Evolutionary conservation across 1,140 invertebrate genomes (phyloP).

Genomic region (Diachasmimorpha longicaudata): DNA sequence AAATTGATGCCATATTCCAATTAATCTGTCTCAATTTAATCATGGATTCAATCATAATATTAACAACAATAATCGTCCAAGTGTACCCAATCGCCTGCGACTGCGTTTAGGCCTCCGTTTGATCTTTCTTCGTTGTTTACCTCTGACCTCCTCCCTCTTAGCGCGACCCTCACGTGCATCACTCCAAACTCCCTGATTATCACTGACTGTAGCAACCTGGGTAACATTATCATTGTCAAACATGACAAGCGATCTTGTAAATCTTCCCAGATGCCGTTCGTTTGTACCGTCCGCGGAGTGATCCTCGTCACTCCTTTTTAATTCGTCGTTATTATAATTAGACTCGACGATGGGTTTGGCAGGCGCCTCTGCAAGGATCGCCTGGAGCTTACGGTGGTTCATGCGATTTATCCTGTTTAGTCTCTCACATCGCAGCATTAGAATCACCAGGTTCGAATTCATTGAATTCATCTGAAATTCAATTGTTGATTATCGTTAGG

Average conservation of each 20-base stretch:
- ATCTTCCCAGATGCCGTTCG: slow-evolving; percentile 13
- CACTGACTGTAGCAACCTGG: slow-evolving; percentile 22
- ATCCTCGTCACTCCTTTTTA: neutral
- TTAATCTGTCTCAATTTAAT: slow-evolving; percentile 26
- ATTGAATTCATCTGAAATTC: slow-evolving; percentile 41
- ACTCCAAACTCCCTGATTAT: slow-evolving; percentile 27
- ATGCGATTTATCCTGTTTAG: slow-evolving; percentile 36
- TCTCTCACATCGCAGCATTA: slow-evolving; percentile 42
- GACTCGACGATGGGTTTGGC: neutral
- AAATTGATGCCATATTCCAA: neutral
- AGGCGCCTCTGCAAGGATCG: neutral
- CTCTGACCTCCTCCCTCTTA: slow-evolving; percentile 49
- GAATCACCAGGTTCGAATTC: slow-evolving; percentile 36
- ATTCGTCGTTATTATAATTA: neutral
- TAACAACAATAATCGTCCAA: slow-evolving; percentile 38
- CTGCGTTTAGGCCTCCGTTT: slow-evolving; percentile 52
- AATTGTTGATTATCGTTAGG: neutral
- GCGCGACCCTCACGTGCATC: slow-evolving; percentile 38
- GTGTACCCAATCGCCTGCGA: slow-evolving; percentile 57
- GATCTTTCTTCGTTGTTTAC: slow-evolving; percentile 47
- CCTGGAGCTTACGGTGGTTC: neutral
- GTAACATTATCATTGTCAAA: slow-evolving; percentile 31
- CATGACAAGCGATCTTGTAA: slow-evolving; percentile 24
- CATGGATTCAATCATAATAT: slow-evolving; percentile 32
- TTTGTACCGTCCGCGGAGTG: neutral